These are phyloP conservation scores for Cantharis flavilabris DNA, from an alignment of 2,888 invertebrate genomes.

Conservation along the genomic window DNA sequence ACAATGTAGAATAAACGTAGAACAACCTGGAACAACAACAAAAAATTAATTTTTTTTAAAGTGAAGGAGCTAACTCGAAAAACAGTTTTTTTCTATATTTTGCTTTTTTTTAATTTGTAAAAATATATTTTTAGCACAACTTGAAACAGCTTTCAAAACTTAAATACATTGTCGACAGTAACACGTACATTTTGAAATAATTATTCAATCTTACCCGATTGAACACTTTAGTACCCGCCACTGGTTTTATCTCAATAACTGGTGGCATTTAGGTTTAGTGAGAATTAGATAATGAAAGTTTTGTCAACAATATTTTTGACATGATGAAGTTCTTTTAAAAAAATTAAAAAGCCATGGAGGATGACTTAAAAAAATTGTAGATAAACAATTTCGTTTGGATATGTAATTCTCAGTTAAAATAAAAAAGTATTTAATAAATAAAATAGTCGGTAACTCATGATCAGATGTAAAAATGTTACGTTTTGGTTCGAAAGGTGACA, in stretches of 20 bases:
- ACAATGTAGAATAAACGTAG: too few relatives aligned
- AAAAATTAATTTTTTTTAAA: too few relatives aligned
- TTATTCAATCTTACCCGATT: too few relatives aligned
- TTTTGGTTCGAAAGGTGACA: constrained; percentile 69
- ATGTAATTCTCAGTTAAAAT: not conserved
- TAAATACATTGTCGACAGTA: too few relatives aligned
- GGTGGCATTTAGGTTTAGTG: not conserved
- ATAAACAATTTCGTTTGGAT: not conserved
- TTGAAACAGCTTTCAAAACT: too few relatives aligned
- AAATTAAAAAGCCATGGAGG: not conserved
- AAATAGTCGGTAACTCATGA: constrained; percentile 18
- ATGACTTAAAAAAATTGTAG: not conserved
- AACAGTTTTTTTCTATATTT: too few relatives aligned
- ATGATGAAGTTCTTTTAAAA: not conserved
- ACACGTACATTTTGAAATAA: too few relatives aligned
- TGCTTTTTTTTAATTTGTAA: too few relatives aligned
- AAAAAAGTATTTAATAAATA: not conserved
- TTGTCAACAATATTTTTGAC: not conserved
- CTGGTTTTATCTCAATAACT: not conserved
- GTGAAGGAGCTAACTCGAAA: too few relatives aligned
- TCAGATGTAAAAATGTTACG: constrained; percentile 50
- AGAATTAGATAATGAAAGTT: not conserved
- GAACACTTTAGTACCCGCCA: not conserved
- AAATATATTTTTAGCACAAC: too few relatives aligned
- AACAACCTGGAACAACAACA: too few relatives aligned